Percentiles rank a stretch among this genome's conserved stretches.
Conservation (phyloP, 2,797 vertebrate species). For the Odontamblyopus lacepedii region DNA sequence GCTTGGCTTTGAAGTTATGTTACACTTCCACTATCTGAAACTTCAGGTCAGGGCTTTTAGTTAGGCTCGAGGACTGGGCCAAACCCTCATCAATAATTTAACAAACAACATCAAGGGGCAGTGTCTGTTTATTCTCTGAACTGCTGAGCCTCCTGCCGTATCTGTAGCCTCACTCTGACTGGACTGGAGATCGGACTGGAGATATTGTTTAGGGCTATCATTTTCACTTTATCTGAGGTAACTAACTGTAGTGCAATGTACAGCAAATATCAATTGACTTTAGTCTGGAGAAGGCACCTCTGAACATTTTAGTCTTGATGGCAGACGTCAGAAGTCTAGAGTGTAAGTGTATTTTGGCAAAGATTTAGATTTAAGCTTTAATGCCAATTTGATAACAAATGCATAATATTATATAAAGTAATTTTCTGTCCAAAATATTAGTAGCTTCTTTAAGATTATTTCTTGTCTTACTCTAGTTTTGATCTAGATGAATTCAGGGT, state of each 20-base stretch:
- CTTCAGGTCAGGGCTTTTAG: conserved; percentile 1
- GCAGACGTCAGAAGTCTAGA: too few species aligned
- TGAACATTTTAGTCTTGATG: too few species aligned
- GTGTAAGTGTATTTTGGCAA: neutral
- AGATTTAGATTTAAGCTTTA: neutral
- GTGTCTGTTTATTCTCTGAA: neutral
- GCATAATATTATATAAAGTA: neutral
- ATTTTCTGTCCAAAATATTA: neutral
- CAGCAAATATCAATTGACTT: neutral
- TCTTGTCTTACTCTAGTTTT: too few species aligned
- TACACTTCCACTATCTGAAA: neutral
- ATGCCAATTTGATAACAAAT: neutral
- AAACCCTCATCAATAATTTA: conserved; percentile 5
- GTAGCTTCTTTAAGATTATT: neutral
- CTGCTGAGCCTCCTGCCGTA: neutral
- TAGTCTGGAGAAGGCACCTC: neutral
- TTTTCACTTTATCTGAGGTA: neutral
- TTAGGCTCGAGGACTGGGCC: neutral
- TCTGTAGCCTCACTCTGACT: neutral
- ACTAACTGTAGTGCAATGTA: neutral
- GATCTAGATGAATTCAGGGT: too few species aligned
- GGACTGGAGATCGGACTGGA: neutral
- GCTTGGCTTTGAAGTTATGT: neutral
- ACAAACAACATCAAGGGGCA: neutral
- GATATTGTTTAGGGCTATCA: neutral